Percentiles rank a stretch among this genome's conserved stretches.
Conservation (phyloP, 2,888 invertebrate genomes). For the Gibbula magus region DNA sequence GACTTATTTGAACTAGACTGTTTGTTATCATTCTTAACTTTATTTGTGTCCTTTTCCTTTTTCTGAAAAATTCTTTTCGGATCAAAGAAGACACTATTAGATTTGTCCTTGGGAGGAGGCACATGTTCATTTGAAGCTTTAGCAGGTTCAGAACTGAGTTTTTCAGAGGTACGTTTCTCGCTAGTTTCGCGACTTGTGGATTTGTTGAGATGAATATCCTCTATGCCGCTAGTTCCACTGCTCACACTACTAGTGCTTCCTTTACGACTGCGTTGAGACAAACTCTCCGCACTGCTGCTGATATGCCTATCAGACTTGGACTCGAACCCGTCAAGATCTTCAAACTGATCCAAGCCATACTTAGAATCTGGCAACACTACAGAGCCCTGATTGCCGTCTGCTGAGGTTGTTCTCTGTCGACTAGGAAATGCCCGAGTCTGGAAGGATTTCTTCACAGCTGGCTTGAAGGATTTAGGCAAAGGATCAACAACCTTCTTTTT, state of each 20-base stretch:
- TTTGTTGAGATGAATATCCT: constrained; percentile 55
- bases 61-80: constrained; percentile 65
- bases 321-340: constrained; percentile 50
- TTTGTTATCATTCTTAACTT: constrained; percentile 27
- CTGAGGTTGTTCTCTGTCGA: constrained; percentile 20
- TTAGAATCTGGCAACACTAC: constrained; percentile 63
- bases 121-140: neutral
- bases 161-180: neutral
- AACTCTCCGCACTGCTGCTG: constrained; percentile 48
- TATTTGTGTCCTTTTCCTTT: constrained; percentile 53
- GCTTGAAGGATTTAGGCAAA: constrained; percentile 30
- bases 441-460: constrained; percentile 25
- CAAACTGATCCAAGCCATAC: constrained; percentile 71
- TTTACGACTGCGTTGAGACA: constrained; percentile 51
- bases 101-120: constrained; percentile 26
- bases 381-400: constrained; percentile 37
- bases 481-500: neutral
- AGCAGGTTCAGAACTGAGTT: neutral
- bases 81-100: constrained; percentile 63
- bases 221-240: constrained; percentile 61
- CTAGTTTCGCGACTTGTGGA: neutral
- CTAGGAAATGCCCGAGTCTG: constrained; percentile 22
- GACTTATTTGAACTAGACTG: neutral
- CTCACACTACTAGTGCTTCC: constrained; percentile 64
- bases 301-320: constrained; percentile 38